These are phyloP conservation scores for Laodelphax striatellus DNA, from an alignment of 1,140 invertebrate species.

Conservation along the genomic window DNA sequence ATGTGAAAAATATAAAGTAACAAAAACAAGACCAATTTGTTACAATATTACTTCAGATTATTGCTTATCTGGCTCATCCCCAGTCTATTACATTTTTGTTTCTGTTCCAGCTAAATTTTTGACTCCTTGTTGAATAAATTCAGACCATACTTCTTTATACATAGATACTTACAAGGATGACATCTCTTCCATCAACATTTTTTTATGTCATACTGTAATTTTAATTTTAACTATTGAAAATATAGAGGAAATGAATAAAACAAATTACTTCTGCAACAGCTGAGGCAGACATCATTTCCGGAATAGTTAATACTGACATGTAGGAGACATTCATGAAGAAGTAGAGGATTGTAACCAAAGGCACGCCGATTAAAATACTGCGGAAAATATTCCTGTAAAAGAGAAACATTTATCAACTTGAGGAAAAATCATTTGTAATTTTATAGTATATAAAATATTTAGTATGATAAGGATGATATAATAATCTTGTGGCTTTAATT, in stretches of 20 bases:
- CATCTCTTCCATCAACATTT: too few species aligned
- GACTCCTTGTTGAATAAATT: too few species aligned
- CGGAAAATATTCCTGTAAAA: slow-evolving; percentile 55
- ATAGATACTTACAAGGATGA: not conserved
- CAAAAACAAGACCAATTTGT: too few species aligned
- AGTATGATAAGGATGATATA: too few species aligned
- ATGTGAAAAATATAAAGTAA: too few species aligned
- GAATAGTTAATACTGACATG: slow-evolving; percentile 69
- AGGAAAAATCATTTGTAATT: not conserved
- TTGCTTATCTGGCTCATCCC: too few species aligned
- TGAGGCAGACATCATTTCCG: slow-evolving; percentile 63
- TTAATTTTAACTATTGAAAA: not conserved
- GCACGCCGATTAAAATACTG: slow-evolving; percentile 84
- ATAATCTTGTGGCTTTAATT: too few species aligned
- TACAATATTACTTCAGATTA: too few species aligned
- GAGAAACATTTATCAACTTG: slow-evolving; percentile 6
- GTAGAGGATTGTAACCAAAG: slow-evolving; percentile 75
- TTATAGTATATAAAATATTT: not conserved
- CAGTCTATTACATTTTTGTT: too few species aligned
- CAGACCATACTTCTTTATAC: too few species aligned
- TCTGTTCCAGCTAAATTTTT: too few species aligned
- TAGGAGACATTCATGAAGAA: slow-evolving; percentile 87
- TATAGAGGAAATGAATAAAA: not conserved
- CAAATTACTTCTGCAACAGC: slow-evolving; percentile 79
- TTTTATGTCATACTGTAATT: too few species aligned